Evolutionary conservation across 2,113 vertebrate genomes (phyloP).

Genomic region (Silurus meridionalis): DNA sequence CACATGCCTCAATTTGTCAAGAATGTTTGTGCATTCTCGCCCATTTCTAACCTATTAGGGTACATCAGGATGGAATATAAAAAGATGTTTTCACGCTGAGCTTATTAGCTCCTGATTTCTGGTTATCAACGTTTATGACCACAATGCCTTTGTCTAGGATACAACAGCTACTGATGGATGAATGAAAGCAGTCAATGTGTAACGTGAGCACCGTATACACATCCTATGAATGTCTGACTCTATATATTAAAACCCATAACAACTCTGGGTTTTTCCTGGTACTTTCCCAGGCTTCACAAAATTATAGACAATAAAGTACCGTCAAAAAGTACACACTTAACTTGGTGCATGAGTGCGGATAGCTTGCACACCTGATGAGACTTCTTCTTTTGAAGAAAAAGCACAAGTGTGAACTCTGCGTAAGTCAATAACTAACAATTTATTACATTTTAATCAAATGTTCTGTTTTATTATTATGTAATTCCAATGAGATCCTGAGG

Average conservation of each 20-base stretch:
- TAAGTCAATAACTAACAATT: not conserved
- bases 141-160: not conserved
- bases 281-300: not conserved
- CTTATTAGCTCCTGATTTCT: not conserved
- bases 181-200: not conserved
- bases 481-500: not conserved
- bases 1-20: not conserved
- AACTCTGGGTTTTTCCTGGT: not conserved
- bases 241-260: not conserved
- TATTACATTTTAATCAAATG: not conserved
- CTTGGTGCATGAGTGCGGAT: not conserved
- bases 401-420: not conserved
- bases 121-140: not conserved
- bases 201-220: not conserved
- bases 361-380: not conserved
- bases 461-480: not conserved
- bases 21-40: not conserved
- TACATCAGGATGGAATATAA: not conserved
- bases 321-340: no score
- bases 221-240: not conserved
- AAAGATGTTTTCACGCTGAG: not conserved
- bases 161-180: not conserved
- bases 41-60: not conserved
- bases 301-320: not conserved
- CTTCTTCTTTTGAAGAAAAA: not conserved